A percentile compares a stretch with the other conserved stretches of the same genome.
phyloP scores from a whole-genome alignment of 2,797 vertebrate genomes.

The Tolypeutes matacus region DNA sequence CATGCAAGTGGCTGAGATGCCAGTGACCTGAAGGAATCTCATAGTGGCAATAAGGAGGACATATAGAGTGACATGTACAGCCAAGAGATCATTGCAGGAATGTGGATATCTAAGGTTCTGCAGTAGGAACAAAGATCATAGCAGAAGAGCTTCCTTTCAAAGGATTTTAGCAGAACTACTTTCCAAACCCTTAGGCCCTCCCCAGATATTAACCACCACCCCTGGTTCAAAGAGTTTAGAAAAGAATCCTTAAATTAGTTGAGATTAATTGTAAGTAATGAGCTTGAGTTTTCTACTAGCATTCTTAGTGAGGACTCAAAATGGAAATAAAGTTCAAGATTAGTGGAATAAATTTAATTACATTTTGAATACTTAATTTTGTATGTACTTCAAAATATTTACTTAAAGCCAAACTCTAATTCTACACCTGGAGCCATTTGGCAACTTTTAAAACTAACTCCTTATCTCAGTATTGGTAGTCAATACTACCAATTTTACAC shows the following conservation, averaged over 20 bases:
- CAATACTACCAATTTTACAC: background rate
- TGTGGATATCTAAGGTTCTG: background rate
- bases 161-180: background rate
- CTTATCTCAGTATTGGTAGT: background rate
- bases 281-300: background rate
- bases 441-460: background rate
- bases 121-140: background rate
- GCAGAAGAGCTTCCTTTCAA: background rate
- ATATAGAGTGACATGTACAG: background rate
- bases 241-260: background rate
- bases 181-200: background rate
- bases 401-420: background rate
- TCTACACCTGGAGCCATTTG: background rate
- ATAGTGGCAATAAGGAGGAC: background rate
- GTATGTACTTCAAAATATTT: background rate
- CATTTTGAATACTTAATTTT: background rate
- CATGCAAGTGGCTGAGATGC: background rate
- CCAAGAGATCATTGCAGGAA: background rate
- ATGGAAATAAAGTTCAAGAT: background rate
- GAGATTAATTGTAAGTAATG: background rate
- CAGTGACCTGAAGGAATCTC: slow-evolving; percentile 65
- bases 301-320: background rate
- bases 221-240: background rate
- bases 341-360: background rate
- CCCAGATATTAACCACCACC: background rate